Evolutionary conservation across 2,888 invertebrate species (phyloP).

Genomic region (Chloromyia formosa): DNA sequence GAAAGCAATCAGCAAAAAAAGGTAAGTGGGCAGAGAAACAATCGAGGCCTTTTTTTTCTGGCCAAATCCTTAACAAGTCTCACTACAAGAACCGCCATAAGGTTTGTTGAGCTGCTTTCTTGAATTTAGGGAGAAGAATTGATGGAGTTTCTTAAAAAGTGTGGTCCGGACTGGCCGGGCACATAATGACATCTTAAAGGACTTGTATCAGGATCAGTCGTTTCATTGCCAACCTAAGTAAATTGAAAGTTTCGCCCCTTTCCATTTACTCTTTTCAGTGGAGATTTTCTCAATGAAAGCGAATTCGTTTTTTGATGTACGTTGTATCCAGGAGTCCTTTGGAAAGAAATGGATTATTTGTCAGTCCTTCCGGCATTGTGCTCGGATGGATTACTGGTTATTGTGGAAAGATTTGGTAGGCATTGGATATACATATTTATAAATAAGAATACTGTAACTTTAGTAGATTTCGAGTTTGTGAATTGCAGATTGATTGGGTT

Average conservation of each 20-base stretch:
- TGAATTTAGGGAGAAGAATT: neutral
- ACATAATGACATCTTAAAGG: constrained; percentile 34
- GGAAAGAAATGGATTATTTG: constrained; percentile 2
- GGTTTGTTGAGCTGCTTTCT: neutral
- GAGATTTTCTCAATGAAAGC: neutral
- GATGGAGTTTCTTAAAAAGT: neutral
- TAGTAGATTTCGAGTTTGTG: no score
- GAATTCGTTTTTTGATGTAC: neutral
- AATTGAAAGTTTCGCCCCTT: neutral
- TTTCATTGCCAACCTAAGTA: constrained; percentile 30
- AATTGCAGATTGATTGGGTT: no score
- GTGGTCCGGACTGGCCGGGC: neutral
- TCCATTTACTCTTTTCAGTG: constrained; percentile 1
- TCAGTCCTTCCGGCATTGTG: neutral
- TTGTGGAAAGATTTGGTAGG: no score
- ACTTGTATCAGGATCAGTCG: constrained; percentile 31
- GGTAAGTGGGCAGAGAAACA: constrained; percentile 5
- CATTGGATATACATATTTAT: no score
- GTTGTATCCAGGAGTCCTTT: neutral
- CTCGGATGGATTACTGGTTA: neutral
- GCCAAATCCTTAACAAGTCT: constrained; percentile 6
- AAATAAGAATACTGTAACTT: no score
- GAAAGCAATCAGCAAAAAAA: constrained; percentile 32
- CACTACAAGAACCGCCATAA: neutral
- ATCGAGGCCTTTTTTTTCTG: neutral